phyloP scores from a whole-genome alignment of 2,888 invertebrate species.

The Mellilla xanthometata region DNA sequence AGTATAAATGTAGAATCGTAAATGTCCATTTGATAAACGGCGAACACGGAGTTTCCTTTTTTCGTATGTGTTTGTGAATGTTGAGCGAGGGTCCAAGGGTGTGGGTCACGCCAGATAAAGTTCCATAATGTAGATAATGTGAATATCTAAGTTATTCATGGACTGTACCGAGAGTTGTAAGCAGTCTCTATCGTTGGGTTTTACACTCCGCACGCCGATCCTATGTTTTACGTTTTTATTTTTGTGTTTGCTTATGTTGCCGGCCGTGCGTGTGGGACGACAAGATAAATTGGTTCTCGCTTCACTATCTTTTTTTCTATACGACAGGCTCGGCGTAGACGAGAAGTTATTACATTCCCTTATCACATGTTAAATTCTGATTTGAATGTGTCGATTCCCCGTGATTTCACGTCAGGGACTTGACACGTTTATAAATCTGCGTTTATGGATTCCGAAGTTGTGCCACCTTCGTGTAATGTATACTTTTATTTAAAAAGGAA shows the following conservation, averaged over 20 bases:
- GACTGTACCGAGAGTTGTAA: conserved; percentile 59
- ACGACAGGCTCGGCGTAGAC: conserved; percentile 69
- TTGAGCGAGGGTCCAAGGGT: conserved; percentile 64
- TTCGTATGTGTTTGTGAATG: conserved; percentile 41
- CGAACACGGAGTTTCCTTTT: conserved; percentile 53
- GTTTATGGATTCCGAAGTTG: conserved; percentile 45
- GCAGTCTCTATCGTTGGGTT: conserved; percentile 78
- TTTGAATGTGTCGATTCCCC: conserved; percentile 50
- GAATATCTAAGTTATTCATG: conserved; percentile 80
- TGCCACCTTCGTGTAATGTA: conserved; percentile 51
- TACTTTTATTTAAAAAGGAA: conserved; percentile 61
- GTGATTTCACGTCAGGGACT: conserved; percentile 26
- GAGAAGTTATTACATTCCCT: conserved; percentile 60
- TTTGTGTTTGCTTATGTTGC: conserved; percentile 70
- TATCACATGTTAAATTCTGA: conserved; percentile 42
- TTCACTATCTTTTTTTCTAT: conserved; percentile 63
- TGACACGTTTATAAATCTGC: conserved; percentile 9
- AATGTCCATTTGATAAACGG: conserved; percentile 54
- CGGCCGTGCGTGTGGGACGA: conserved; percentile 73
- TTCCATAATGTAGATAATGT: conserved; percentile 81
- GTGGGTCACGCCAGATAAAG: conserved; percentile 73
- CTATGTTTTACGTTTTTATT: conserved; percentile 62
- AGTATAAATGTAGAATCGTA: conserved; percentile 26
- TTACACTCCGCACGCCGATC: conserved; percentile 74
- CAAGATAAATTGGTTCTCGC: conserved; percentile 76